Evolutionary conservation across 2,888 invertebrate genomes (phyloP), one percentile per base, ranked within the genome.

Genomic region (Pristionchus maxplancki): DNA sequence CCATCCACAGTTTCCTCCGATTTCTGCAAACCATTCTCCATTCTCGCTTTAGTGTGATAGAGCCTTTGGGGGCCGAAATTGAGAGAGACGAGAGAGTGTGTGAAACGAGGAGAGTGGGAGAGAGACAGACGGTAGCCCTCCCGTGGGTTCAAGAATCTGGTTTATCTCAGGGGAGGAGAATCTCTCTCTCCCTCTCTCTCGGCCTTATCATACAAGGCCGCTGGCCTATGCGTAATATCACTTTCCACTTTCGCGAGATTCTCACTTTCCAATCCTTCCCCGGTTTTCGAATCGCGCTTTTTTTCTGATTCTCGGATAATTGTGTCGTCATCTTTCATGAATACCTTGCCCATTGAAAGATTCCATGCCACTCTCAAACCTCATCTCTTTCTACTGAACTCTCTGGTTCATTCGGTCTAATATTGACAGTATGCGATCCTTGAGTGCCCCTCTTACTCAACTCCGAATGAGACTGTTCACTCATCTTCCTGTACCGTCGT

Each of bases 131-230:
- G 37, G 40, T 37, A 74, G 71, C n/a, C 44, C 78, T 48, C 44
- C 78, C n/a, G 44, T 48, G 78, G 78, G 78, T 78, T 78, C 78
- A 78, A 78, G 78, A 78, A 78, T 78, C 78, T 78, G 78, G 78
- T 78, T 78, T 78, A 48, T 44, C 78, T 40, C 78, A 40, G 4
- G 40, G 78, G 44, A n/a, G 78, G 78, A 37, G 71, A 31, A 71
- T 31, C 34, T 71, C 71, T 28, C 71, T n/a, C n/a, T 50, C 53
- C 24, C 53, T 20, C 71, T 34, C 71, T 71, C 71, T 71, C 71
- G 34, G 17, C 71, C 71, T 71, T 71, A 71, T 71, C 71, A 71
- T 71, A 71, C 71, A 71, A 71, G 71, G 71, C 34, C 71, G 58
- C 58, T 58, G 37, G 71, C 71, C 71, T 37, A 71, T 71, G 71